These are phyloP conservation scores for Stenodera caucasica DNA, from an alignment of 2,888 invertebrate species.

Conservation along the genomic window DNA sequence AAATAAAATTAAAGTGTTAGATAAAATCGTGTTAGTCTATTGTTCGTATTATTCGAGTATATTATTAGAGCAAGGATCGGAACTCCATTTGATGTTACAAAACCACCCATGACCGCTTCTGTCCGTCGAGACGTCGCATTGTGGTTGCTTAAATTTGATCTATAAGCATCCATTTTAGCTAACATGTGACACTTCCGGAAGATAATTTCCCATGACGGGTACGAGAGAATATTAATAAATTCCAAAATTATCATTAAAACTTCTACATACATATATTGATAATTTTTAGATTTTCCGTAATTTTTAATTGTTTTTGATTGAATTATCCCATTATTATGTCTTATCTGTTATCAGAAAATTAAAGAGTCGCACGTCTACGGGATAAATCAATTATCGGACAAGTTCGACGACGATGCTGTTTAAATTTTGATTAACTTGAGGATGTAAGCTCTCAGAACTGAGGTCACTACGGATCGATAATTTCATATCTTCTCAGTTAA, in stretches of 20 bases:
- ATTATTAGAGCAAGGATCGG: constrained; percentile 1
- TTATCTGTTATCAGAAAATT: neutral
- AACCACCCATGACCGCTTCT: constrained; percentile 2
- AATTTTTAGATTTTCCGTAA: too few relatives aligned
- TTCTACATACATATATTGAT: too few relatives aligned
- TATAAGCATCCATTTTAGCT: constrained; percentile 1
- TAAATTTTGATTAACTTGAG: neutral
- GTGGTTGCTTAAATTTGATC: constrained; percentile 6
- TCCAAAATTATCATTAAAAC: neutral
- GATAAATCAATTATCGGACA: neutral
- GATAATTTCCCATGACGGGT: constrained; percentile 8
- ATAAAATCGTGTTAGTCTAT: too few relatives aligned
- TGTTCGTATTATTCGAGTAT: neutral
- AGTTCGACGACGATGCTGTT: neutral
- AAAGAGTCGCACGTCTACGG: neutral
- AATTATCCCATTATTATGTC: neutral
- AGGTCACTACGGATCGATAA: neutral
- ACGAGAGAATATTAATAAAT: constrained; percentile 1
- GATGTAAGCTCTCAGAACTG: neutral
- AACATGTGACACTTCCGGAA: constrained; percentile 6
- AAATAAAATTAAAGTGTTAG: too few relatives aligned
- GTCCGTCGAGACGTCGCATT: constrained; percentile 6
- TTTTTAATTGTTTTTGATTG: neutral
- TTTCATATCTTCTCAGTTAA: too few relatives aligned
- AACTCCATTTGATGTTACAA: neutral